phyloP scores from a whole-genome alignment of 2,113 vertebrate genomes.

The Rafetus swinhoei region DNA sequence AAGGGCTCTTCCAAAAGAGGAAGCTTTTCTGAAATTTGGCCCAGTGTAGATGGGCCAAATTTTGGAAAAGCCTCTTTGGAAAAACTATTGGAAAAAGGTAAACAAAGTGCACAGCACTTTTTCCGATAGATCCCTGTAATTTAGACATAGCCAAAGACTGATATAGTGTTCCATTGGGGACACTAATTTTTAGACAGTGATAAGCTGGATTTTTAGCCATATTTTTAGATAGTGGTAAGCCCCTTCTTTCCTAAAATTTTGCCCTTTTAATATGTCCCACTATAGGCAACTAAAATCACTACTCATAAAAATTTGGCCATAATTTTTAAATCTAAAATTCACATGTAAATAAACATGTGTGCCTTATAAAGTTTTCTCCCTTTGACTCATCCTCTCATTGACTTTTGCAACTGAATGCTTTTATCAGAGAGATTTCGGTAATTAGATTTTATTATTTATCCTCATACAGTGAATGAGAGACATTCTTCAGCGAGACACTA shows the following conservation, averaged over 20 bases:
- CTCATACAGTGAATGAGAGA: neutral
- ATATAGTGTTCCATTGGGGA: too few relatives aligned
- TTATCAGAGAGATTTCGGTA: neutral
- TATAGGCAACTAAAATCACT: neutral
- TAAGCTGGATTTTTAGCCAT: too few relatives aligned
- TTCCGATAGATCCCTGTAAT: too few relatives aligned
- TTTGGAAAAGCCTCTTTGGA: too few relatives aligned
- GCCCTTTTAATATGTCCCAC: rapidly evolving
- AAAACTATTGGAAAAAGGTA: too few relatives aligned
- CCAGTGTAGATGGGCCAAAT: too few relatives aligned
- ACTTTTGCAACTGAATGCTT: neutral
- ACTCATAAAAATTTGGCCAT: neutral
- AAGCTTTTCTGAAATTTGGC: too few relatives aligned
- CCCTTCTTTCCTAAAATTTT: neutral
- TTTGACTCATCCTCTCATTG: neutral
- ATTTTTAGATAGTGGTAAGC: neutral
- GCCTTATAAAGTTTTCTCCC: neutral
- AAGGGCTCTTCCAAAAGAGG: too few relatives aligned
- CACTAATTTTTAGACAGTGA: too few relatives aligned
- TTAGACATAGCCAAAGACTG: too few relatives aligned
- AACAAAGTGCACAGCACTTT: too few relatives aligned
- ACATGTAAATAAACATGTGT: neutral
- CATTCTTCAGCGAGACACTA: neutral
- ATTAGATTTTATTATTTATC: neutral
- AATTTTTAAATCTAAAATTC: neutral